Evolutionary conservation across 2,888 invertebrate species (phyloP).

Genomic region (Adelognathus sp.): DNA sequence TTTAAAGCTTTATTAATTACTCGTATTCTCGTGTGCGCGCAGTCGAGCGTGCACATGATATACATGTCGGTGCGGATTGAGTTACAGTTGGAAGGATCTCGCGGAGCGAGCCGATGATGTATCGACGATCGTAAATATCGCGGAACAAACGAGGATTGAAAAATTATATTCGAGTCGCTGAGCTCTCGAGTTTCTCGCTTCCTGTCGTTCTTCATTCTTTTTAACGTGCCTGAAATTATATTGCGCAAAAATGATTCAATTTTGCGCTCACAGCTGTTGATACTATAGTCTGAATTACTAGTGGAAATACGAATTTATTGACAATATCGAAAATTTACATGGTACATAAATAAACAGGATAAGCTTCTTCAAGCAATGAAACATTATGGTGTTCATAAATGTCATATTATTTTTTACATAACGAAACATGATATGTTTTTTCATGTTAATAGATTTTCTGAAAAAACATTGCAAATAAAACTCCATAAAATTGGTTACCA

Average conservation of each 20-base stretch:
- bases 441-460: too few species aligned
- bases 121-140: constrained; percentile 56
- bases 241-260: constrained; percentile 31
- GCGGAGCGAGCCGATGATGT: constrained; percentile 43
- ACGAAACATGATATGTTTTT: too few species aligned
- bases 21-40: constrained; percentile 5
- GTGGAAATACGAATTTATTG: too few species aligned
- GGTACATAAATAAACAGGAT: too few species aligned
- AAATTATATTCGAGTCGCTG: constrained; percentile 44
- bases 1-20: constrained; percentile 54
- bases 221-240: constrained; percentile 29
- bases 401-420: too few species aligned
- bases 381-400: too few species aligned
- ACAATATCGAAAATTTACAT: too few species aligned
- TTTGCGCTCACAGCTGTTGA: not conserved
- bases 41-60: not conserved
- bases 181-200: constrained; percentile 35
- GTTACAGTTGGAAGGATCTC: constrained; percentile 51
- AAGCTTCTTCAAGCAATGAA: too few species aligned
- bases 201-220: not conserved
- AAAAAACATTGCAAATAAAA: too few species aligned
- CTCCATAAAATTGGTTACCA: too few species aligned
- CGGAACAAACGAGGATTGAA: constrained; percentile 53
- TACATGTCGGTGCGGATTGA: too few species aligned
- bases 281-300: not conserved